These are phyloP conservation scores for Pholis gunnellus DNA, from an alignment of 2,113 vertebrate species.

Conservation along the genomic window DNA sequence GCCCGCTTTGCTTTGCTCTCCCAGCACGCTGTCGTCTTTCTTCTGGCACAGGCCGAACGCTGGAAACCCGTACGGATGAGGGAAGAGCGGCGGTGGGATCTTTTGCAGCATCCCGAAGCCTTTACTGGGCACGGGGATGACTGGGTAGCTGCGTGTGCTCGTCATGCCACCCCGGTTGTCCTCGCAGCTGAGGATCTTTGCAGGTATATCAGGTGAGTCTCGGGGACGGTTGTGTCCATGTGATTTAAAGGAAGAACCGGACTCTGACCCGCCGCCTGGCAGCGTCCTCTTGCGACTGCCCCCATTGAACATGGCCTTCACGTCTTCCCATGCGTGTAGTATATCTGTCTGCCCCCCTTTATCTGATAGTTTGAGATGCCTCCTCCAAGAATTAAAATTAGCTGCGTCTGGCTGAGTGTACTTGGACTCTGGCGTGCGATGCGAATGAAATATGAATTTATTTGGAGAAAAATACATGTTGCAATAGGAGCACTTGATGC, in stretches of 20 bases:
- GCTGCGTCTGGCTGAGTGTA: constrained; percentile 94
- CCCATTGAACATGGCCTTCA: constrained; percentile 98
- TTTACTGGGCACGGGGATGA: constrained; percentile 97
- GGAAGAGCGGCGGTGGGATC: constrained; percentile 93
- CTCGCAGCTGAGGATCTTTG: constrained; percentile 85
- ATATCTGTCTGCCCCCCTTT: constrained; percentile 87
- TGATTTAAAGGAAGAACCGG: constrained; percentile 76
- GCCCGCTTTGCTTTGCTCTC: constrained; percentile 81
- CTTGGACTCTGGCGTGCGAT: constrained; percentile 92
- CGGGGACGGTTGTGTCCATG: constrained; percentile 67
- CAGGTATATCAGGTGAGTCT: constrained; percentile 80
- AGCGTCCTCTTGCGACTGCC: constrained; percentile 95
- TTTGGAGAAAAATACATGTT: constrained; percentile 95
- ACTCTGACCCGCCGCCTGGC: constrained; percentile 80
- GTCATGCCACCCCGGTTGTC: constrained; percentile 81
- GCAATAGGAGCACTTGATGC: constrained; percentile 94
- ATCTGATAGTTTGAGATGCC: constrained; percentile 91
- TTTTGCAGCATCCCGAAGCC: constrained; percentile 95
- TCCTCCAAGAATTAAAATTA: constrained; percentile 94
- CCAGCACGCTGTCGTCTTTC: constrained; percentile 87
- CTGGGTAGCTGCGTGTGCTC: constrained; percentile 91
- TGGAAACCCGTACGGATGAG: constrained; percentile 94
- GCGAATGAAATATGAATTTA: constrained; percentile 95
- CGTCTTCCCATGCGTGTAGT: constrained; percentile 95
- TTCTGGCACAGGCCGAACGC: constrained; percentile 95